Evolutionary conservation across 2,797 vertebrate genomes (phyloP).

Genomic region (Esox lucius): DNA sequence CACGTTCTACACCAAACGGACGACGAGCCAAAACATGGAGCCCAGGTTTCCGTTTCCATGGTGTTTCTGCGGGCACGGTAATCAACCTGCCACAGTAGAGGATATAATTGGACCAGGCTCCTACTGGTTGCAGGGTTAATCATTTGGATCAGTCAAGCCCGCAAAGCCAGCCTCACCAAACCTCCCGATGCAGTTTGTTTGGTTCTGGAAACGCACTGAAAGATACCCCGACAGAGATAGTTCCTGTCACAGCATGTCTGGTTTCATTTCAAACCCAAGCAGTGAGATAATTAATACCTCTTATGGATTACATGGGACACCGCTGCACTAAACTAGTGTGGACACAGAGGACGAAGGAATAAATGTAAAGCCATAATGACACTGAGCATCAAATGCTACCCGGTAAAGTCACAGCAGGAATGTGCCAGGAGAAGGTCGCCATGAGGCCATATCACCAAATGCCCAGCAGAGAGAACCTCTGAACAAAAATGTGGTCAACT

Average conservation of each 20-base stretch:
- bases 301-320: background rate
- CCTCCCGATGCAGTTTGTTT: background rate
- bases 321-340: background rate
- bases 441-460: too few relatives aligned
- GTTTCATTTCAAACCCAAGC: background rate
- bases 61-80: constrained; percentile 1
- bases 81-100: constrained; percentile 8
- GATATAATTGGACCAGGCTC: constrained; percentile 3
- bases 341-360: background rate
- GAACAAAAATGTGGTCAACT: too few relatives aligned
- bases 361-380: background rate
- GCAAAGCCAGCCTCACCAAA: background rate
- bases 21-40: background rate
- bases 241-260: constrained; percentile 6
- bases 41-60: background rate
- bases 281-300: background rate
- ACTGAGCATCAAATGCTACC: too few relatives aligned
- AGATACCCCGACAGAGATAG: constrained; percentile 1
- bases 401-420: too few relatives aligned
- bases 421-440: too few relatives aligned
- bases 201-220: background rate
- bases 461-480: too few relatives aligned
- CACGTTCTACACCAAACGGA: background rate
- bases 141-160: constrained; percentile 4
- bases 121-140: background rate